These are phyloP conservation scores for Apaloderma vittatum DNA, from an alignment of 2,113 vertebrate genomes.

Conservation along the genomic window DNA sequence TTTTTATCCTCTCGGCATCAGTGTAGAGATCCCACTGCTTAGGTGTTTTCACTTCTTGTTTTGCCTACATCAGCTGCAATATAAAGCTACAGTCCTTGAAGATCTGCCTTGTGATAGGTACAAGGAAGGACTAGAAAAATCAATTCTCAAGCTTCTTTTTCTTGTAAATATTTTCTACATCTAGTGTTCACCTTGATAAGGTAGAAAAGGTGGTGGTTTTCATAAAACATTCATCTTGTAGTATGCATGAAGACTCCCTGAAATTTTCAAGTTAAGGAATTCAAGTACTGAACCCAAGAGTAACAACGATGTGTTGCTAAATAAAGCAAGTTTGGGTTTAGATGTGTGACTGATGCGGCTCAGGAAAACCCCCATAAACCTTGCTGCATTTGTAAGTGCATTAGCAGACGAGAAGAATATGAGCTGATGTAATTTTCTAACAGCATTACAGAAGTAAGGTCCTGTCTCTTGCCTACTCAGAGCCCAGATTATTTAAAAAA, in stretches of 20 bases:
- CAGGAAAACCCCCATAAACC: neutral
- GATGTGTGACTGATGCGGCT: neutral
- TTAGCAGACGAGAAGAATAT: neutral
- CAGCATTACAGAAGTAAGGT: neutral
- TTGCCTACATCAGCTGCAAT: neutral
- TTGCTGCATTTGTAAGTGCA: neutral
- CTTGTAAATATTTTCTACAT: neutral
- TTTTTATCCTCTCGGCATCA: neutral
- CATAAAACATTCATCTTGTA: neutral
- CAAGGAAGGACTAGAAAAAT: neutral
- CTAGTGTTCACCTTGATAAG: neutral
- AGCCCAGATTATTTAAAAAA: neutral
- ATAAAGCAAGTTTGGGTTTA: neutral
- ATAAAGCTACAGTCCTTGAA: neutral
- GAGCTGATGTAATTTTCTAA: neutral
- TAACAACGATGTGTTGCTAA: neutral
- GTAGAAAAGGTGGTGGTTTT: neutral
- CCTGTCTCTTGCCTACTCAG: neutral
- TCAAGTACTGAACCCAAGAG: neutral
- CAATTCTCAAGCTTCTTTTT: neutral
- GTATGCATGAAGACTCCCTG: neutral
- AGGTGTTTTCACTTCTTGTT: neutral
- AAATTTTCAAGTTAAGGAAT: neutral
- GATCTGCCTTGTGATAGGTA: too few relatives aligned
- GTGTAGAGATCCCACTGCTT: neutral